phyloP scores from a whole-genome alignment of 2,113 vertebrate species.

The Neotoma lepida region DNA sequence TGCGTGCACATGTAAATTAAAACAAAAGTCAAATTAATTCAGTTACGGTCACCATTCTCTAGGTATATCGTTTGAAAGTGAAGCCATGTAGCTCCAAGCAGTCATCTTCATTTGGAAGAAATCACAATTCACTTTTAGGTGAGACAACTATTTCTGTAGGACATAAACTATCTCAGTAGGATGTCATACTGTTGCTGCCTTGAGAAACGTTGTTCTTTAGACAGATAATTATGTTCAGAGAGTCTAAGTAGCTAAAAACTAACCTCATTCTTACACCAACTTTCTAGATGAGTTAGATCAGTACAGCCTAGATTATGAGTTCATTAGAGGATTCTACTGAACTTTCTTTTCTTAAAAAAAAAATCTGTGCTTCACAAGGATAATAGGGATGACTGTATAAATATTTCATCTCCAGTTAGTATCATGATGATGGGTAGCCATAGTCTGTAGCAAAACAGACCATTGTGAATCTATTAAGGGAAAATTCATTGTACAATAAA shows the following conservation, averaged over 20 bases:
- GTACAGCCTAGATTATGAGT: conserved; percentile 43
- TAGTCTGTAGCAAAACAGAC: conserved; percentile 46
- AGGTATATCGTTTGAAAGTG: not conserved
- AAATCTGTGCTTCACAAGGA: conserved; percentile 62
- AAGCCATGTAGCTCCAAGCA: conserved; percentile 40
- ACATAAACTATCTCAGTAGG: too few relatives aligned
- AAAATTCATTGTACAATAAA: conserved; percentile 19
- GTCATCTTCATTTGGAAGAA: not conserved
- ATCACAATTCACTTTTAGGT: not conserved
- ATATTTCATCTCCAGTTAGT: conserved; percentile 61
- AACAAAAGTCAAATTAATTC: not conserved
- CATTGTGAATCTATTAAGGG: conserved; percentile 55
- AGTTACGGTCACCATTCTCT: not conserved
- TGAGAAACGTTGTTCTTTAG: conserved; percentile 47
- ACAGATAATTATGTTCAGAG: conserved; percentile 61
- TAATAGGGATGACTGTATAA: conserved; percentile 72
- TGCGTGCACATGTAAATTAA: not conserved
- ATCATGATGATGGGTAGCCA: conserved; percentile 52
- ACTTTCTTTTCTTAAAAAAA: conserved; percentile 64
- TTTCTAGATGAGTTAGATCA: conserved; percentile 65
- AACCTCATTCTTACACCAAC: conserved; percentile 51
- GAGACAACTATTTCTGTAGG: conserved; percentile 39
- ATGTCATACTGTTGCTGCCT: conserved; percentile 53
- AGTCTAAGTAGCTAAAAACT: conserved; percentile 50
- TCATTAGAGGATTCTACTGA: conserved; percentile 69